Base-by-base conservation (phyloP, 2,113 vertebrate species). In the Engraulis encrasicolus region DNA sequence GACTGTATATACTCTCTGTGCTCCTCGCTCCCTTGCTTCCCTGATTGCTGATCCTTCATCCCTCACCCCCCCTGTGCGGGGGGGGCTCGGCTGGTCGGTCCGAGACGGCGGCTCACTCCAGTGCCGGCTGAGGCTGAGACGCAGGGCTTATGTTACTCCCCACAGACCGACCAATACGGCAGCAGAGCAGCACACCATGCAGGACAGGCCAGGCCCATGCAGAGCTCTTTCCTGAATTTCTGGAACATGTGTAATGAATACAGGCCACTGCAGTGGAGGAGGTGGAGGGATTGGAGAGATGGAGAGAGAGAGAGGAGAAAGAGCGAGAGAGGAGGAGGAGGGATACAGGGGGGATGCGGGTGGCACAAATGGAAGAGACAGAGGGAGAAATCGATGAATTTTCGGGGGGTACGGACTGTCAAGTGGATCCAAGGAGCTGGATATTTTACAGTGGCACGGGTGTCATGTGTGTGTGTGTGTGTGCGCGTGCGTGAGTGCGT, bases 191-290 rank as follows among this genome's bases (percentile, higher is more conserved):
- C n/a, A n/a, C n/a, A n/a, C n/a, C n/a, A n/a, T n/a, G n/a, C n/a
- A n/a, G n/a, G n/a, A 81, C 86, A 85, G 89, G 74, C 87, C 81
- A 82, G 14, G 40, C 61, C 87, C 78, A 80, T 18, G 40, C 58
- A 23, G 20, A 27, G 50, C 52, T n/a, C n/a, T 71, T 78, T 52
- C 78, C 38, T 45, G 58, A 79, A 78, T 78, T 54, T 78, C 81
- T 82, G 50, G 58, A 82, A 49, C 81, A 81, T 54, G 54, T 82
- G 80, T 84, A 85, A 89, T 58, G 54, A 83, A 88, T 89, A 85
- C 83, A 80, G 82, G 87, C 78, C 77, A 83, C 84, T 85, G 84
- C 84, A 80, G 84, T 83, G 78, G 74, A 86, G 50, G 74, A 82
- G 80, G 66, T 74, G 84, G 80, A 89, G 82, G 83, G 85, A 86